Percentiles rank a stretch among this genome's conserved stretches.
phyloP scores from a whole-genome alignment of 2,113 vertebrate genomes.

The Oophaga pumilio region DNA sequence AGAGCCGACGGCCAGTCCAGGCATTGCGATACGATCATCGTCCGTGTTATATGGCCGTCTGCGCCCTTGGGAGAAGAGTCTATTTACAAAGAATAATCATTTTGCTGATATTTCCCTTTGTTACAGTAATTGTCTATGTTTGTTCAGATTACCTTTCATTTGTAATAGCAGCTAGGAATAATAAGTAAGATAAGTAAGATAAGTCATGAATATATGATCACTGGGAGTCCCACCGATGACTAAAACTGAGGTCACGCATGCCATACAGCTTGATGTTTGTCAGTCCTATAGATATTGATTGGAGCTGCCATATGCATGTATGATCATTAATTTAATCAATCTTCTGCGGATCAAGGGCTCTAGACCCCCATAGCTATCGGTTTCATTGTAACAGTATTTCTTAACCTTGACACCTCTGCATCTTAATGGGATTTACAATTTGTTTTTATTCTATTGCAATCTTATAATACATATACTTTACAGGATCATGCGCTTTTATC shows the following conservation, averaged over 20 bases:
- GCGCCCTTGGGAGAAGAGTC: not conserved
- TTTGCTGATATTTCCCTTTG: not conserved
- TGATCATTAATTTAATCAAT: not conserved
- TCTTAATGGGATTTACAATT: not conserved
- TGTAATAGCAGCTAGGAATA: not conserved
- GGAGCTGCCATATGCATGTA: no score
- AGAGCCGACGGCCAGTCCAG: no score
- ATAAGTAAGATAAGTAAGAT: no score
- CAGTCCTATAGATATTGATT: no score
- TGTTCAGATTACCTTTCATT: not conserved
- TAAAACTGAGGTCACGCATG: no score
- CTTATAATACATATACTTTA: not conserved
- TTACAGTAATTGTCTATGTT: not conserved
- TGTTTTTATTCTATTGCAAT: not conserved
- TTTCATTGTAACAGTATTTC: not conserved
- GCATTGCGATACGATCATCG: no score
- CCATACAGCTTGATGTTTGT: no score
- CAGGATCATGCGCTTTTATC: not conserved
- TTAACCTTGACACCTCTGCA: not conserved
- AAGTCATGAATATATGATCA: no score
- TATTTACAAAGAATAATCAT: not conserved
- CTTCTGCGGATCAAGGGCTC: no score
- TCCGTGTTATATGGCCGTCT: not conserved
- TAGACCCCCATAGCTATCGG: not conserved
- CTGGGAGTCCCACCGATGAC: no score